Evolutionary conservation across 2,797 vertebrate species (phyloP), one percentile per base, ranked within the genome.

Genomic region (Corythornis leucogaster): DNA sequence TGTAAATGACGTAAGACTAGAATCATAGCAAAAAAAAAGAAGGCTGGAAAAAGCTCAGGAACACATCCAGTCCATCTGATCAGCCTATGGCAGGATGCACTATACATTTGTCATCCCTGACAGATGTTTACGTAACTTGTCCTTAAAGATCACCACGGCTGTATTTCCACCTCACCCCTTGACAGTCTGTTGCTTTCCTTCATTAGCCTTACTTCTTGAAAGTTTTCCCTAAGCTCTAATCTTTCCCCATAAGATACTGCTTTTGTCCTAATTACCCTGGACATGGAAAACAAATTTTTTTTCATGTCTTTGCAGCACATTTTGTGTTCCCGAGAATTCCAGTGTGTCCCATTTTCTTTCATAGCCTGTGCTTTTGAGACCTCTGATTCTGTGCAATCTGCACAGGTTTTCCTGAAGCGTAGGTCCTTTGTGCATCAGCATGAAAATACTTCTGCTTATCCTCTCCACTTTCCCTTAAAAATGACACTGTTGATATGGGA

Each of bases 121-220:
- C 90, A 92, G 91, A 70, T 93, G 87, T 94, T 94, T 95, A 68
- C 77, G 69, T 87, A 92, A 83, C 79, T 90, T 83, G 81, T 85
- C 92, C 90, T 89, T 58, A 18, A 87, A 85, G 42, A 82, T 93
- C 84, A 92, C 71, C 92, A 59, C 43, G 31, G 84, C 79, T 35
- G 79, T 16, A 3, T 85, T 92, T 93, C 71, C 3, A 16, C 92
- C 51, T 85, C 19, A 1, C 76, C 84, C 62, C 86, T 15, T 45
- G 50, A 89, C 73, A 80, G n/a, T 10, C 31, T 33, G 0, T 71
- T 90, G 81, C 79, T 90, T 70, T 84, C 45, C 80, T 83, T 69
- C 57, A 14, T 69, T 77, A 79, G 54, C 48, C 5, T 51, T 40
- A 15, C 30, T 73, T 61, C 63, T 85, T 79, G 48, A 46, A 70